Base-by-base conservation (phyloP, 1,140 invertebrate genomes). In the Euura lappo region DNA sequence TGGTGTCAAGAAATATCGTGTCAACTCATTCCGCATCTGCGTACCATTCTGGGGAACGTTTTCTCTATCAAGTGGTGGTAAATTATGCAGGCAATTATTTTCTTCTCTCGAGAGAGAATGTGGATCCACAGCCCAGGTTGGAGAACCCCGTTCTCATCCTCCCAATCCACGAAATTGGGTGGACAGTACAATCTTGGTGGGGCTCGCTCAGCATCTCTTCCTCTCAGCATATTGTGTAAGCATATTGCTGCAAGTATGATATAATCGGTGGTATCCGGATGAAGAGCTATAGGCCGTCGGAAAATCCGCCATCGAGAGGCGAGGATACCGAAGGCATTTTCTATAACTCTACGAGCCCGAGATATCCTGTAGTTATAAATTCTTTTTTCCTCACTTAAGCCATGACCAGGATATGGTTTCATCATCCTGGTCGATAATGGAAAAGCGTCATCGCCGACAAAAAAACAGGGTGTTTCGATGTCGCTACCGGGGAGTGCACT, bases 191-290 rank as follows among this genome's bases (percentile, higher is more conserved):
- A 66, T 42, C 65, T 71, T 43, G 4, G 28, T 13, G 72, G 65
- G n/a, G 43, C 45, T 44, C 65, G 10, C 13, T 11, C 43, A 8
- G 66, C 70, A 13, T 72, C 65, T 45, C 44, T 28, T 13, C 42
- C 51, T 69, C 47, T 69, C 47, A 82, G 75, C 66, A 78, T 85
- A 78, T 85, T 85, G 69, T 86, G 81, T 74, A 85, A 77, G 68
- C 77, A 73, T 70, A 78, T 75, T 10, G 79, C 69, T 72, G 80
- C 75, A 71, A 78, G 74, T 69, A 83, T 71, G 44, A 78, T 75
- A 10, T 69, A 64, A n/a, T 73, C 72, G n/a, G 77, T 80, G 65
- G 75, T 77, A 64, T 85, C 78, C 46, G 78, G 79, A 44, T 81
- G 65, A 10, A 84, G 73, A 43, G 74, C 66, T 44, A 87, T 79